Percentiles rank a stretch among this genome's conserved stretches.
phyloP scores from a whole-genome alignment of 2,797 vertebrate species.

The Neosalanx taihuensis region DNA sequence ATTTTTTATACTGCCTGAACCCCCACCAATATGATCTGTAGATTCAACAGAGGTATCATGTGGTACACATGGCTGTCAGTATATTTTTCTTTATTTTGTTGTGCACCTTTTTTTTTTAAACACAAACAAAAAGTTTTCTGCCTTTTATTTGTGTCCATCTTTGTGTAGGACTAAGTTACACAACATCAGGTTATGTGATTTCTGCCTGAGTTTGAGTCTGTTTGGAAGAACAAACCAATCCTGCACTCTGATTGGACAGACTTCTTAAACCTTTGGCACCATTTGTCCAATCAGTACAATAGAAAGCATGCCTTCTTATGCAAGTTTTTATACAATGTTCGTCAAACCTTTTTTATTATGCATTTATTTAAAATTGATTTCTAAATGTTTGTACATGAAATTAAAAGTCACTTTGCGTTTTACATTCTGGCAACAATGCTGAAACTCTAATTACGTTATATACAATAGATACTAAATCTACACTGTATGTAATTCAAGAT shows the following conservation, averaged over 20 bases:
- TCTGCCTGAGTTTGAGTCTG: conserved; percentile 46
- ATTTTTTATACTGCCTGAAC: conserved; percentile 25
- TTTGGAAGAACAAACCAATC: conserved; percentile 55
- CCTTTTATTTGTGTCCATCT: conserved; percentile 23
- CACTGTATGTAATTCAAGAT: neutral
- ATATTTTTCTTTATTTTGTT: conserved; percentile 20
- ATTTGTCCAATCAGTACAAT: conserved; percentile 50
- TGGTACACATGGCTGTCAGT: conserved; percentile 1
- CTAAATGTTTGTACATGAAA: conserved; percentile 55
- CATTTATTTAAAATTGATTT: conserved; percentile 61
- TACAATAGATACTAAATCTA: conserved; percentile 4
- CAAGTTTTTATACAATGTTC: conserved; percentile 75
- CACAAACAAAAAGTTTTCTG: neutral
- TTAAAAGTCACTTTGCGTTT: conserved; percentile 56
- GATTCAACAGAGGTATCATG: conserved; percentile 4
- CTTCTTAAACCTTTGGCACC: conserved; percentile 38
- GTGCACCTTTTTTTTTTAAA: neutral
- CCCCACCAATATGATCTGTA: conserved; percentile 14
- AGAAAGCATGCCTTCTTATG: conserved; percentile 75
- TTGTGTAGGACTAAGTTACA: conserved; percentile 43
- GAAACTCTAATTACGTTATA: conserved; percentile 2
- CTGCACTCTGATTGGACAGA: conserved; percentile 42
- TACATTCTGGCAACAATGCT: conserved; percentile 40
- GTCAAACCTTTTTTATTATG: conserved; percentile 65
- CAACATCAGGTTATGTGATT: conserved; percentile 49